Evolutionary conservation across 1,140 invertebrate species (phyloP).

Genomic region (Zaprionus africanus): DNA sequence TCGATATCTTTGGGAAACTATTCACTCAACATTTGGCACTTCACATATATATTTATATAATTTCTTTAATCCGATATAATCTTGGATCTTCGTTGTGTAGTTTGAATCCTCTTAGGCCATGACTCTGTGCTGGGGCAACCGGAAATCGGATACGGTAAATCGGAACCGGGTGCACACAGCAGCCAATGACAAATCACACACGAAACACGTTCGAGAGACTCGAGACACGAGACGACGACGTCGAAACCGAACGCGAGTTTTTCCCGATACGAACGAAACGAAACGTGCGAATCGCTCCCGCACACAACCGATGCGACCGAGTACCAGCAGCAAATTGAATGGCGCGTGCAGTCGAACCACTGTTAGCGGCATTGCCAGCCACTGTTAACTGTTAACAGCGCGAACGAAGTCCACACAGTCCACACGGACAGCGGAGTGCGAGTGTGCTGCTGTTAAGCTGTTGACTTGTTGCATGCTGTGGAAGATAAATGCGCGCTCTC

Average conservation of each 20-base stretch:
- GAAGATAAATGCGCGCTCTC: neutral
- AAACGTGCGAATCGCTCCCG: constrained; percentile 29
- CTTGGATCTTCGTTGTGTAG: neutral
- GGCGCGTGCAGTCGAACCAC: neutral
- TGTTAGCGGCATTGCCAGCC: constrained; percentile 18
- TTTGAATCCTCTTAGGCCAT: constrained; percentile 16
- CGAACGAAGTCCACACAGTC: constrained; percentile 30
- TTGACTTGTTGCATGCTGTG: constrained; percentile 66
- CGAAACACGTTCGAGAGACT: constrained; percentile 5
- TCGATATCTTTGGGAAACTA: constrained; percentile 19
- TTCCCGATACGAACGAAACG: neutral
- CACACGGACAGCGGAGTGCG: constrained; percentile 11
- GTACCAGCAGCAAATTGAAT: constrained; percentile 52
- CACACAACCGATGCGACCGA: constrained; percentile 51
- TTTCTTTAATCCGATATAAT: neutral
- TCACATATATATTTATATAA: neutral
- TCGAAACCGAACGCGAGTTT: constrained; percentile 20
- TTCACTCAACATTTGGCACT: constrained; percentile 21
- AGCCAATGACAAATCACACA: constrained; percentile 3
- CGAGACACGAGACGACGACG: neutral
- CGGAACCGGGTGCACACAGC: neutral
- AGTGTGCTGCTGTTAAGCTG: constrained; percentile 21
- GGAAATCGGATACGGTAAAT: constrained; percentile 14
- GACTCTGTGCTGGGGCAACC: neutral
- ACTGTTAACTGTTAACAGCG: constrained; percentile 11